phyloP scores from a whole-genome alignment of 64 coral and sea anemone species.

The Catalaphyllia jardinei region DNA sequence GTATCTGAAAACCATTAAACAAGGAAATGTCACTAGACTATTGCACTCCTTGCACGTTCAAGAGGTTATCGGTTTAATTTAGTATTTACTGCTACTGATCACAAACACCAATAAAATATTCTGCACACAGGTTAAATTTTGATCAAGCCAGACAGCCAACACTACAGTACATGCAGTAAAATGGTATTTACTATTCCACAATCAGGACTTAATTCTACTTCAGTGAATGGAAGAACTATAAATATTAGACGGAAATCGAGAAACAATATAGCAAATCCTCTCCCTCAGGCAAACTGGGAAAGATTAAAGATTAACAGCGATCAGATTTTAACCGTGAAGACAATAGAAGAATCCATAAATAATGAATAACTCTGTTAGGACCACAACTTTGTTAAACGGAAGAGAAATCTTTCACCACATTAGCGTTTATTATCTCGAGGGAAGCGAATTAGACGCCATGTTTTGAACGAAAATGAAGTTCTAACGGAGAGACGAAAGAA shows the following conservation, averaged over 20 bases:
- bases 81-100: background rate
- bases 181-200: background rate
- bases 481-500: background rate
- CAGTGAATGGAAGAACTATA: background rate
- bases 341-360: constrained; percentile 73
- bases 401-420: constrained; percentile 30
- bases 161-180: background rate
- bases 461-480: constrained; percentile 7
- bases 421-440: constrained; percentile 18
- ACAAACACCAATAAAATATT: constrained; percentile 8
- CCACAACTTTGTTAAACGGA: constrained; percentile 48
- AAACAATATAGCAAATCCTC: constrained; percentile 13
- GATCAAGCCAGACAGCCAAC: background rate
- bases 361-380: constrained; percentile 58
- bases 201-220: background rate
- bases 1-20: constrained; percentile 73
- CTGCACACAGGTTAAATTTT: constrained; percentile 16
- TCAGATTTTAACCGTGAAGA: constrained; percentile 60
- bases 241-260: background rate
- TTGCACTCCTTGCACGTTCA: background rate
- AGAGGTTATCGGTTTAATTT: background rate
- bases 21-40: background rate
- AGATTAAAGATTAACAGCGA: constrained; percentile 88
- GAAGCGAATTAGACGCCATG: background rate
- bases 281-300: background rate